A percentile compares a stretch with the other conserved stretches of the same genome.
Evolutionary conservation across 2,113 vertebrate species (phyloP).

Genomic region (Triplophysa rosa): DNA sequence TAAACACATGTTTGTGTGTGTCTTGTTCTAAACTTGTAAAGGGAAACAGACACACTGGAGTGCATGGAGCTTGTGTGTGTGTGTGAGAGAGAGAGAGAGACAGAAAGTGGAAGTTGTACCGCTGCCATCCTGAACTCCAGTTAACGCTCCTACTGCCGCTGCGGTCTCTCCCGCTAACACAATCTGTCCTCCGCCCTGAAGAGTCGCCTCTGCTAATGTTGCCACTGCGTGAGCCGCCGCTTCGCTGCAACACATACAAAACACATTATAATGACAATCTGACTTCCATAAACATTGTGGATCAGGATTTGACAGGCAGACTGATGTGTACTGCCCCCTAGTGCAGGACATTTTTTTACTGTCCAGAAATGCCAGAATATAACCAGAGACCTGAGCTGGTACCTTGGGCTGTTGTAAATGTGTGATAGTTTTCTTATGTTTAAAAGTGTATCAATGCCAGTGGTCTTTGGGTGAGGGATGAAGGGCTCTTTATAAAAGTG

Average conservation of each 20-base stretch:
- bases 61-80: background rate
- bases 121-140: constrained; percentile 90
- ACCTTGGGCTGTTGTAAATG: background rate
- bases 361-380: background rate
- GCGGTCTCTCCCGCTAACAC: constrained; percentile 95
- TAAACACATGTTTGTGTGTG: background rate
- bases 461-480: background rate
- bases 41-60: background rate
- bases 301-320: constrained; percentile 9
- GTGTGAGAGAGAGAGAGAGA: background rate
- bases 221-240: constrained; percentile 96
- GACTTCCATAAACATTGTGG: background rate
- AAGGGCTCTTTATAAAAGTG: too few relatives aligned
- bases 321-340: constrained; percentile 43
- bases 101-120: constrained; percentile 62
- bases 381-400: background rate
- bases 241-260: constrained; percentile 78
- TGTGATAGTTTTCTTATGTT: background rate
- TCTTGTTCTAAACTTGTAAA: too few relatives aligned
- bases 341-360: constrained; percentile 5
- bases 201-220: constrained; percentile 93
- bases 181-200: constrained; percentile 96
- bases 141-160: constrained; percentile 94
- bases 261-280: background rate
- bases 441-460: background rate